These are phyloP conservation scores for Pipa parva DNA, from an alignment of 2,113 vertebrate genomes.

Conservation along the genomic window DNA sequence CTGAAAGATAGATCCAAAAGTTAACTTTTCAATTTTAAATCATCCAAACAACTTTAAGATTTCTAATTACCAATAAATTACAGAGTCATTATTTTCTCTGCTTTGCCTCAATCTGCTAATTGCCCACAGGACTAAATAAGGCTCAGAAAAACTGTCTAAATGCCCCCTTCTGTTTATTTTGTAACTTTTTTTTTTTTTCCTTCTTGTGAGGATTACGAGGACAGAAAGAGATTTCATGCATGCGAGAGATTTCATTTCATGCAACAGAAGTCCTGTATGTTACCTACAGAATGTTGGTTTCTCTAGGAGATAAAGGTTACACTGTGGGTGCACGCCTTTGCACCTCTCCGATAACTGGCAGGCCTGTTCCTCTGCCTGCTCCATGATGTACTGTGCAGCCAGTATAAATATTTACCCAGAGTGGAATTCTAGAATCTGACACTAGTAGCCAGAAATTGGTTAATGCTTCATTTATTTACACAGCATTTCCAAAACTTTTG, in stretches of 20 bases:
- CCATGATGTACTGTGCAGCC: background rate
- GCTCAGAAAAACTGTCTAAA: too few relatives aligned
- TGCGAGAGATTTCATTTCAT: background rate
- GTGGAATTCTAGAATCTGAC: slow-evolving; percentile 10
- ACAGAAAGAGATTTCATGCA: background rate
- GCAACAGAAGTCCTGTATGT: background rate
- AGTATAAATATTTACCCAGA: slow-evolving; percentile 28
- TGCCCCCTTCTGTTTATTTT: too few relatives aligned
- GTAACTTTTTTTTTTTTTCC: too few relatives aligned
- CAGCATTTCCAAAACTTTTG: background rate
- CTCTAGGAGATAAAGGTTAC: background rate
- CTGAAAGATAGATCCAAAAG: too few relatives aligned
- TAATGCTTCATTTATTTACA: slow-evolving; percentile 14
- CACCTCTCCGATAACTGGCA: background rate
- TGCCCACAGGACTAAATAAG: too few relatives aligned
- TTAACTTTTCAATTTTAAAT: too few relatives aligned
- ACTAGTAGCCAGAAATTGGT: slow-evolving; percentile 3
- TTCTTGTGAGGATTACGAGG: background rate
- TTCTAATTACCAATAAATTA: too few relatives aligned
- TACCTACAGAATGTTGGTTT: background rate
- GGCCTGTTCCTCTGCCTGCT: slow-evolving; percentile 14
- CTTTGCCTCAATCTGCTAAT: too few relatives aligned
- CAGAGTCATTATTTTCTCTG: too few relatives aligned
- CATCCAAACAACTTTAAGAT: too few relatives aligned
- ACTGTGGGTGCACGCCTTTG: background rate